phyloP scores from a whole-genome alignment of 2,888 invertebrate species.

The Pachymerium ferrugineum region DNA sequence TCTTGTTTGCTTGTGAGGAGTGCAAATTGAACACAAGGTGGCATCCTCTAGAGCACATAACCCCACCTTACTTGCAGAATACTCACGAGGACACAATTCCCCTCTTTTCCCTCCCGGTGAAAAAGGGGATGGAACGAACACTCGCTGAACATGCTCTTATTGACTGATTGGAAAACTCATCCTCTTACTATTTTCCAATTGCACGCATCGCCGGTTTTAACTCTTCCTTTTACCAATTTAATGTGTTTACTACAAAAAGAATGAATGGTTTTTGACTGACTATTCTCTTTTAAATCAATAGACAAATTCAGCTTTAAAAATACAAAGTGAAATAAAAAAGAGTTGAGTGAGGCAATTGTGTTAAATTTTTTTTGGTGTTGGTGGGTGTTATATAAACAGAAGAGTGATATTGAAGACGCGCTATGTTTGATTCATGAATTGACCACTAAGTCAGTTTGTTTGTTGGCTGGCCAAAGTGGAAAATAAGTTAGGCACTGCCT shows the following conservation, averaged over 20 bases:
- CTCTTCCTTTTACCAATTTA: not conserved
- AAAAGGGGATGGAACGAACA: not conserved
- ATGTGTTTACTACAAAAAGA: too few relatives aligned
- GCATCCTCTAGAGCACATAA: not conserved
- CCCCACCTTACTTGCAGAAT: not conserved
- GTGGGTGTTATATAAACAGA: not conserved
- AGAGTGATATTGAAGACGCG: not conserved
- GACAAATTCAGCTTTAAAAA: too few relatives aligned
- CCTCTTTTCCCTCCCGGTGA: not conserved
- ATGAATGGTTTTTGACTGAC: too few relatives aligned
- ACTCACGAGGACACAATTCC: not conserved
- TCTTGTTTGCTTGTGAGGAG: not conserved
- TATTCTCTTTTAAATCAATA: too few relatives aligned
- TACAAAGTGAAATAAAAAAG: too few relatives aligned
- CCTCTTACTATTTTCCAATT: not conserved
- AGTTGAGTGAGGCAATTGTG: not conserved
- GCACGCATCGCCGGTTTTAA: not conserved
- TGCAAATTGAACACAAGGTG: not conserved
- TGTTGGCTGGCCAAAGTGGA: too few relatives aligned
- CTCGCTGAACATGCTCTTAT: not conserved
- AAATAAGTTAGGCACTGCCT: not conserved
- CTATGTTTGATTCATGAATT: conserved; percentile 2
- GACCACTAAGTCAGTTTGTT: not conserved
- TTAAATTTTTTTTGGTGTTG: not conserved
- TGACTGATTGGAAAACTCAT: conserved; percentile 13